Conservation (phyloP, 2,113 vertebrate genomes). For the Burhinus bistriatus region DNA sequence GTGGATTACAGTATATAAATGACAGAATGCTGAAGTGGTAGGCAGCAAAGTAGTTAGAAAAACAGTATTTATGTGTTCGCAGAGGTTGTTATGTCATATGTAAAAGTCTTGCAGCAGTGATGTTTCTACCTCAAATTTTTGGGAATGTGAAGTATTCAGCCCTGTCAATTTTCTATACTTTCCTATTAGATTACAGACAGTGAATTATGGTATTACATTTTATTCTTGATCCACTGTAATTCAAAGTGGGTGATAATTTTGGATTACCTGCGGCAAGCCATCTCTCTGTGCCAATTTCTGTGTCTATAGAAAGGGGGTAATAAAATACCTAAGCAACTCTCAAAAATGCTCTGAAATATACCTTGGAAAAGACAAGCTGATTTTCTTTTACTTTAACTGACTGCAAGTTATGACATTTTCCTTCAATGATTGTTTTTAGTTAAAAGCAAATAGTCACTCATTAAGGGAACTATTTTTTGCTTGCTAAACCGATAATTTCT, state of each 20-base stretch:
- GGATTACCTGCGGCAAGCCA: not conserved
- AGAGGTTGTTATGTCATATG: not conserved
- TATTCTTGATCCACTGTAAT: not conserved
- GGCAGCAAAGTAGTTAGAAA: not conserved
- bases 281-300: not conserved
- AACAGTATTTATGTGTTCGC: not conserved
- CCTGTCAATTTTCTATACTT: not conserved
- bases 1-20: not conserved
- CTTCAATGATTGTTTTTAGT: not conserved
- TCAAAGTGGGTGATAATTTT: not conserved
- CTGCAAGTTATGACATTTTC: not conserved
- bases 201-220: not conserved
- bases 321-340: not conserved
- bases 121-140: not conserved
- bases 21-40: not conserved
- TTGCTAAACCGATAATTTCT: not conserved
- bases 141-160: not conserved
- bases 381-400: not conserved
- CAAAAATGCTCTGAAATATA: not conserved
- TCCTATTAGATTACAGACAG: not conserved
- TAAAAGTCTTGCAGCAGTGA: not conserved
- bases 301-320: not conserved
- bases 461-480: not conserved
- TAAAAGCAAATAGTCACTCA: not conserved
- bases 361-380: not conserved